Evolutionary conservation across 1,140 invertebrate species (phyloP), one percentile per base, ranked within the genome.

Genomic region (Papilio polyxenes): DNA sequence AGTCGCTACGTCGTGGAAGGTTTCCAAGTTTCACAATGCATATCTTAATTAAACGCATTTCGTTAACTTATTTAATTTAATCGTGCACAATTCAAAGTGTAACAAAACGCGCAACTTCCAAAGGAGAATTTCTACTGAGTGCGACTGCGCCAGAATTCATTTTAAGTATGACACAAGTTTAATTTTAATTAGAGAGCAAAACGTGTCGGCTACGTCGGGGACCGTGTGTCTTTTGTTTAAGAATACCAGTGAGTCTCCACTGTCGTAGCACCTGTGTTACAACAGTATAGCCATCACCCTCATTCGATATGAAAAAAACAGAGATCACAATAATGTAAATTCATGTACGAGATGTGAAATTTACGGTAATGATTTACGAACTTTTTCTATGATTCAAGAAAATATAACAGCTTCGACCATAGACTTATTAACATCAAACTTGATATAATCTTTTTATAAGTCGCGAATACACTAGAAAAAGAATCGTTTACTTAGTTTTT

Each of bases 31-130:
- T 72, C 8, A 72, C 31, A 69, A 72, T 72, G 65, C 65, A 72
- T 72, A 72, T 40, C 65, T 72, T 72, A 72, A 72, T 72, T 72
- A 72, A 72, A 72, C 65, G 31, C 65, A 72, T 72, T 72, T 72
- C 65, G 65, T 72, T 72, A 72, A 72, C 65, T 72, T 72, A 72
- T 72, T 72, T 72, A 72, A 72, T 72, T 72, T 72, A 72, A 72
- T 40, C 65, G 65, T 23, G 59, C 59, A 65, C 59, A 31, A 65
- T 65, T 65, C 62, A 65, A 65, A 65, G 9, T 72, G 31, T 72
- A 72, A 72, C 65, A 72, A 72, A 37, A 72, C 65, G 65, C 59
- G 59, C 65, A 11, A 72, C 65, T 72, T 13, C 62, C 15, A 69
- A 37, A 69, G 65, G 23, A 69, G 65, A 37, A 3, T 31, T 37